Evolutionary conservation across 2,888 invertebrate genomes (phyloP), one percentile per base, ranked within the genome.

Genomic region (Hedychridium roseum): DNA sequence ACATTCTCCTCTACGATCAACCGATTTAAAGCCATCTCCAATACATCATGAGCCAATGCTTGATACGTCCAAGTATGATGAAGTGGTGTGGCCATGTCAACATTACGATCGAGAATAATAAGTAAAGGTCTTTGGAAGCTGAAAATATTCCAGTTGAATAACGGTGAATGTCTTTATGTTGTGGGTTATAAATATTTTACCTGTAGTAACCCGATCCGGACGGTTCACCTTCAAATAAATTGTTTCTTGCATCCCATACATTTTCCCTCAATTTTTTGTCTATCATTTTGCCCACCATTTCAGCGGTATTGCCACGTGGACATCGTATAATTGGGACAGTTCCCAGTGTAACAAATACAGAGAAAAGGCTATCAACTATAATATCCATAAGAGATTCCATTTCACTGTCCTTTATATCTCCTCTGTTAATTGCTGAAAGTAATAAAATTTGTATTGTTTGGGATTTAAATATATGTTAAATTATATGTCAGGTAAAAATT

Each of bases 31-130:
- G 94, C 88, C 61, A 97, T 83, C 71, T 97, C 94, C 45, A 99
- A 80, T 2, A 98, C 91, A 83, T 99, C 99, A 79, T 99, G 98
- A 16, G 94, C 90, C 43, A 99, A 81, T 1, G 99, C 98, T 80
- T 99, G 99, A 79, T 99, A 99, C 0, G 98, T 99, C 99, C 99
- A 99, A 0, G 99, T 97, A 79, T 99, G 99, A 82, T 98, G 98
- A 50, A 99, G 81, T 16, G 97, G 97, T 30, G 98, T 99, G 1
- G 97, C 97, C 86, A 99, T 88, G 79, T 98, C 98, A 57, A 97
- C 85, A 79, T 94, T 96, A 50, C 98, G 85, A 79, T 99, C 98
- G 44, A 98, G 82, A 50, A 99, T 82, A 57, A 99, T 89, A 21
- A 99, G 82, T 67, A 99, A 83, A 0, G 98, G 98, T 36, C 98